phyloP scores from a whole-genome alignment of 2,888 invertebrate genomes.

The Tiphia femorata region DNA sequence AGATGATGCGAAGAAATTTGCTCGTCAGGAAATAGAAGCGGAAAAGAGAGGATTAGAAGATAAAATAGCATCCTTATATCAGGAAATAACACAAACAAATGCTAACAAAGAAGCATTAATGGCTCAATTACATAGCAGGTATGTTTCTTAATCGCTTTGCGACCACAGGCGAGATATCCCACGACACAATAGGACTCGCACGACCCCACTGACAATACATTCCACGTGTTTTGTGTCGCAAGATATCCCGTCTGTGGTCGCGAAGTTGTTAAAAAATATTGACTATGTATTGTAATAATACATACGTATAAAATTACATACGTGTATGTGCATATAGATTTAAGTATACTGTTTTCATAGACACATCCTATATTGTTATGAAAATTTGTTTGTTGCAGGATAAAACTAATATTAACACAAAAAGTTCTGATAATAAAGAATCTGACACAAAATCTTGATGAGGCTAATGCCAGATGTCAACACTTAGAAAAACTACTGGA shows the following conservation, averaged over 20 bases:
- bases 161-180: neutral
- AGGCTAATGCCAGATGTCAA: slow-evolving; percentile 79
- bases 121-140: slow-evolving; percentile 86
- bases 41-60: slow-evolving; percentile 76
- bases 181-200: too few species aligned
- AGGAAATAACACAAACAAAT: slow-evolving; percentile 73
- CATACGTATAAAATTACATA: neutral
- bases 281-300: too few species aligned
- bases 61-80: slow-evolving; percentile 66
- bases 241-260: too few species aligned
- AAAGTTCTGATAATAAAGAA: slow-evolving; percentile 84
- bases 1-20: slow-evolving; percentile 72
- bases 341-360: neutral
- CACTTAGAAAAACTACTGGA: slow-evolving; percentile 82
- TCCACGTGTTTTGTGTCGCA: too few species aligned
- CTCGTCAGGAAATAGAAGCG: slow-evolving; percentile 75
- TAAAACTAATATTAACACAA: slow-evolving; percentile 84
- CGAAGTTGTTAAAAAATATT: too few species aligned
- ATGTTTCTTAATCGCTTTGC: slow-evolving; percentile 35
- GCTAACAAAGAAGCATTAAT: slow-evolving; percentile 80
- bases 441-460: slow-evolving; percentile 78
- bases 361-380: neutral
- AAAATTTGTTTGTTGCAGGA: slow-evolving; percentile 70
- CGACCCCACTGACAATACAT: too few species aligned
- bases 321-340: neutral